Evolutionary conservation across 37 sponge, comb jelly and placozoan genomes (phyloP), one percentile per base, ranked within the genome.

Genomic region (Axinella damicornis): DNA sequence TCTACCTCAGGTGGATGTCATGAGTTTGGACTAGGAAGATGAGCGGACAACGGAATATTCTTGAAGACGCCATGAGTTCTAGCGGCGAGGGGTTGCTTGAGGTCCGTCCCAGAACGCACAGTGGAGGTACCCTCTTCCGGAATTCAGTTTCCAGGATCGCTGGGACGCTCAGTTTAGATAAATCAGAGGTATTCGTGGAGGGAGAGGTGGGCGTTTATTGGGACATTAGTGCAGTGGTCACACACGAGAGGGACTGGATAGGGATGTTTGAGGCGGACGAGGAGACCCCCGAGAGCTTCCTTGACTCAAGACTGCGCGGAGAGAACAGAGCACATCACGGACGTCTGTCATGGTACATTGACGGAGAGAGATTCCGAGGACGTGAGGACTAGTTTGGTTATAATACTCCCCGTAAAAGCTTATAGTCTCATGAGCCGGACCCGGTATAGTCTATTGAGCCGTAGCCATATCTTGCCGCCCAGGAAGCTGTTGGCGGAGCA

Each of bases 241-340:
- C 74, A 0, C 40, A 58, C 65, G 71, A 68, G 30, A 85, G 78
- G 24, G 86, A 85, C 72, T 85, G 72, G 72, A 85, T 85, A 20
- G 86, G 79, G 68, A 0, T 85, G 71, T 78, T 70, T 69, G 46
- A 41, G 36, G 46, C 13, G 27, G 86, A 78, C 77, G 73, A 57
- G 34, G 28, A 40, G 11, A 35, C 33, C n/a, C 39, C 52, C 25
- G 80, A 78, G 25, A 14, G 39, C 39, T 87, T 52, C 36, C 66
- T 87, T 39, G 87, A 85, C 38, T 28, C 20, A 24, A 52, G 33
- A 36, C 30, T 57, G 19, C 35, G 79, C 20, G 86, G 86, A 5
- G 69, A 65, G 73, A 71, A 69, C 72, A 11, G 36, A 0, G 71
- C 24, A 12, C 21, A 57, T 31, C 40, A 59, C 31, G 83, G 83